Percentiles rank a stretch among this genome's conserved stretches.
Conservation (phyloP, 2,797 vertebrate genomes). For the Petrocephalus sullivani region DNA sequence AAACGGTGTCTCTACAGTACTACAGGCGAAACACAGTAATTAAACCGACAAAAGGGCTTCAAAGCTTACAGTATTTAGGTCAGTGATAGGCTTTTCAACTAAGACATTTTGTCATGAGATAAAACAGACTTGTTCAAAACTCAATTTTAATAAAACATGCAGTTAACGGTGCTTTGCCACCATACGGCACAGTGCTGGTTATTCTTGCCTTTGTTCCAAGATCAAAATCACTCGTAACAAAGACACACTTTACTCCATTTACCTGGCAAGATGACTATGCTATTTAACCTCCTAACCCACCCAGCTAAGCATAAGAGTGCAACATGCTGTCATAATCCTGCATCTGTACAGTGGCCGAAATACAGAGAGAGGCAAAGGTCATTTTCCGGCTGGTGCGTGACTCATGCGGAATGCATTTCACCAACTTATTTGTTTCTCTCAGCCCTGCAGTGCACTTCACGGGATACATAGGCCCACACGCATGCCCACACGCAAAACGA, state of each 20-base stretch:
- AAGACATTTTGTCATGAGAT: not conserved
- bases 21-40: not conserved
- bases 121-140: not conserved
- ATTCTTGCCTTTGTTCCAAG: not conserved
- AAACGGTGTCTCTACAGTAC: not conserved
- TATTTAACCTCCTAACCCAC: not conserved
- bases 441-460: not conserved
- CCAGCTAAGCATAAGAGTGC: not conserved
- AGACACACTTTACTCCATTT: not conserved
- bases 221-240: not conserved
- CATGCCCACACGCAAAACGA: conserved; percentile 21
- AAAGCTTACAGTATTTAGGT: not conserved
- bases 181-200: not conserved
- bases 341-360: not conserved
- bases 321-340: not conserved
- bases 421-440: conserved; percentile 15
- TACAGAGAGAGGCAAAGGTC: conserved; percentile 44
- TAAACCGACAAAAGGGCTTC: not conserved
- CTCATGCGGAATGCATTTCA: conserved; percentile 21
- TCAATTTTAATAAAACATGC: not conserved
- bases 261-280: not conserved
- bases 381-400: conserved; percentile 32
- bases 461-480: not conserved
- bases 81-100: not conserved
- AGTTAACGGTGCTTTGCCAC: not conserved